phyloP scores from a whole-genome alignment of 2,797 vertebrate species.

The Cephalopachus bancanus region DNA sequence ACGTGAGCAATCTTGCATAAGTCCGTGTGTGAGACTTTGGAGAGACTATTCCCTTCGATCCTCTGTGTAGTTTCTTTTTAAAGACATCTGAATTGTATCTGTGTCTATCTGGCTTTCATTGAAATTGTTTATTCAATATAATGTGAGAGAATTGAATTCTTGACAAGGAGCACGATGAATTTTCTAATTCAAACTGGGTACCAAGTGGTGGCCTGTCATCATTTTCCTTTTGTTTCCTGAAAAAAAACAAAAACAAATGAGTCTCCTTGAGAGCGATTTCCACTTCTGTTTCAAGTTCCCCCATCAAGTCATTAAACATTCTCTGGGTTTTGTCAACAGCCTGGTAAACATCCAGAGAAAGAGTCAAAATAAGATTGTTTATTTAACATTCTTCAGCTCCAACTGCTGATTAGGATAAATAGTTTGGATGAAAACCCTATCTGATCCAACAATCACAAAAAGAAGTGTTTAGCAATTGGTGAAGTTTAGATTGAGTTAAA shows the following conservation, averaged over 20 bases:
- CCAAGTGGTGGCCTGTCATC: constrained; percentile 89
- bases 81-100: constrained; percentile 89
- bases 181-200: constrained; percentile 90
- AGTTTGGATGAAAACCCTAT: constrained; percentile 91
- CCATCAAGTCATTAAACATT: constrained; percentile 89
- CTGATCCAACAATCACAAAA: constrained; percentile 90
- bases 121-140: constrained; percentile 88
- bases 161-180: constrained; percentile 88
- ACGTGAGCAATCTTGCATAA: constrained; percentile 72
- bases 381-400: constrained; percentile 91
- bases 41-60: constrained; percentile 74
- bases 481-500: constrained; percentile 89
- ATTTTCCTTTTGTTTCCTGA: constrained; percentile 87
- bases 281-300: constrained; percentile 89
- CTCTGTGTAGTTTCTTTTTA: constrained; percentile 74
- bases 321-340: constrained; percentile 92
- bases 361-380: constrained; percentile 90
- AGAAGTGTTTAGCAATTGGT: constrained; percentile 87
- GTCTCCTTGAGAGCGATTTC: constrained; percentile 84
- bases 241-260: constrained; percentile 86
- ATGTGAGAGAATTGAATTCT: constrained; percentile 88
- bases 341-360: constrained; percentile 90
- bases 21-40: constrained; percentile 73
- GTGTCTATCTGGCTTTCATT: constrained; percentile 87
- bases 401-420: constrained; percentile 93